These are phyloP conservation scores for Bacillus rossius DNA, from an alignment of 1,140 invertebrate genomes.

Conservation along the genomic window DNA sequence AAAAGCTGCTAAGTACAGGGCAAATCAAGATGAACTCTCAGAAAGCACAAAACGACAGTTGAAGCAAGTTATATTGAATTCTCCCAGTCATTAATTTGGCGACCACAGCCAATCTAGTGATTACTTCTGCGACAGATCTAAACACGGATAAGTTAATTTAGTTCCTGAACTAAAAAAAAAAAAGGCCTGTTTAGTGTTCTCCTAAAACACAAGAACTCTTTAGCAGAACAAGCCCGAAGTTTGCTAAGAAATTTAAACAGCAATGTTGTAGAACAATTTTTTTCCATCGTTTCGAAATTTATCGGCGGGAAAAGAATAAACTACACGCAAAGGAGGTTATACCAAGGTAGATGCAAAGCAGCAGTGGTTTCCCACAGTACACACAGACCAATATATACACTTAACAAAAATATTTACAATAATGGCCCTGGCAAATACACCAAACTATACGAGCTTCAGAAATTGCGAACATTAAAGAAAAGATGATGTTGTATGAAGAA, in stretches of 20 bases:
- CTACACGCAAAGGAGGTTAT: slow-evolving; percentile 26
- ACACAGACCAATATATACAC: slow-evolving; percentile 1
- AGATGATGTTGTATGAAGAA: background rate
- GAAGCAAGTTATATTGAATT: slow-evolving; percentile 29
- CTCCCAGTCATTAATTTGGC: slow-evolving; percentile 36
- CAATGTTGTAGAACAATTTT: slow-evolving; percentile 39
- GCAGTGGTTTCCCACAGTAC: slow-evolving; percentile 32
- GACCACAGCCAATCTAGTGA: slow-evolving; percentile 30
- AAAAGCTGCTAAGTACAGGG: slow-evolving; percentile 11
- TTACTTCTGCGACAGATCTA: slow-evolving; percentile 25
- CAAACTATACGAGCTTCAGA: slow-evolving; percentile 2
- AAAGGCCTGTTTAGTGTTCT: background rate
- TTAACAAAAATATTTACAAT: background rate
- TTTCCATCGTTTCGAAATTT: slow-evolving; percentile 32
- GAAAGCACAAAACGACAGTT: slow-evolving; percentile 17
- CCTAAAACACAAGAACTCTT: background rate
- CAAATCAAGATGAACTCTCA: background rate
- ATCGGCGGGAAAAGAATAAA: slow-evolving; percentile 38
- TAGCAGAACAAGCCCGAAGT: slow-evolving; percentile 20
- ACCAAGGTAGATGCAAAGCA: slow-evolving; percentile 28
- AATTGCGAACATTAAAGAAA: slow-evolving; percentile 9
- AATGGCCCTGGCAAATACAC: background rate
- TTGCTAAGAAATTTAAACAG: slow-evolving; percentile 37
- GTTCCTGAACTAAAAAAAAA: slow-evolving; percentile 19
- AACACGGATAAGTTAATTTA: slow-evolving; percentile 22